Evolutionary conservation across 2,797 vertebrate species (phyloP).

Genomic region (Platyrinchus mystaceus): DNA sequence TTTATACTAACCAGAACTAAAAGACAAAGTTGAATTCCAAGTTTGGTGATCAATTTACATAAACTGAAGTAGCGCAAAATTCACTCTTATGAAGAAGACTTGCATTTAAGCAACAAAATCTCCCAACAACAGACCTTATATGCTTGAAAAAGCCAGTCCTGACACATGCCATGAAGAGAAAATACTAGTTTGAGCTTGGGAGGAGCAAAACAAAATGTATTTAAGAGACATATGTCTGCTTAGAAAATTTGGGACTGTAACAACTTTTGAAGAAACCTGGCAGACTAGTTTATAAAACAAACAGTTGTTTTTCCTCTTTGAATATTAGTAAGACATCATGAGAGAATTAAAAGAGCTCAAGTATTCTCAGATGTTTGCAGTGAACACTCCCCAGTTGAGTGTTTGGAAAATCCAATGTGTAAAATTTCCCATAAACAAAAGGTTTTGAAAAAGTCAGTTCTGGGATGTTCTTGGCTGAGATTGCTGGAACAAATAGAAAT

Average conservation of each 20-base stretch:
- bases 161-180: background rate
- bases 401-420: slow-evolving; percentile 71
- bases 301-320: slow-evolving; percentile 41
- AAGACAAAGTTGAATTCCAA: background rate
- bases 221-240: background rate
- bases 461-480: slow-evolving; percentile 70
- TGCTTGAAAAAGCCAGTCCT: background rate
- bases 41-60: background rate
- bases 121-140: background rate
- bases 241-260: slow-evolving; percentile 12
- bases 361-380: slow-evolving; percentile 72
- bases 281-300: slow-evolving; percentile 45
- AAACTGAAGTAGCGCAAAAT: background rate
- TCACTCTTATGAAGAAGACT: background rate
- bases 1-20: slow-evolving; percentile 28
- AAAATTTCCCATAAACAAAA: slow-evolving; percentile 76
- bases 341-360: slow-evolving; percentile 73
- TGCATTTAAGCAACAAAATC: background rate
- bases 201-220: slow-evolving; percentile 4
- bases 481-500: slow-evolving; percentile 23
- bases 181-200: background rate
- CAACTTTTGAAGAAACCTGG: slow-evolving; percentile 67
- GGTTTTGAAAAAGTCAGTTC: slow-evolving; percentile 62
- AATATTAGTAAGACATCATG: slow-evolving; percentile 70
- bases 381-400: slow-evolving; percentile 47